A percentile compares a stretch with the other conserved stretches of the same genome.
phyloP scores from a whole-genome alignment of 2,113 vertebrate genomes.

The Cottus gobio region DNA sequence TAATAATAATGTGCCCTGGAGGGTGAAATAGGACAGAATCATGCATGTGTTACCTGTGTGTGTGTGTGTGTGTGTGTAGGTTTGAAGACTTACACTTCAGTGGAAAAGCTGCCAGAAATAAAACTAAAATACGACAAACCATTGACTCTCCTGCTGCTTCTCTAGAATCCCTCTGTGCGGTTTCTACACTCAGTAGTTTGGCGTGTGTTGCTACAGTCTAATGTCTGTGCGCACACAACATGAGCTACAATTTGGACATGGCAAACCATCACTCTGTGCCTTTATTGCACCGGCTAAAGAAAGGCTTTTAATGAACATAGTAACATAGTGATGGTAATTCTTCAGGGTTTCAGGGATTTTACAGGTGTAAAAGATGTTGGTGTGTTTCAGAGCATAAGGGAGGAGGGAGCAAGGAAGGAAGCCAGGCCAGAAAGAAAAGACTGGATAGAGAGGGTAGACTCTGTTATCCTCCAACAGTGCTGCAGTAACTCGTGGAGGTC shows the following conservation, averaged over 20 bases:
- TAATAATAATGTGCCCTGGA: constrained; percentile 11
- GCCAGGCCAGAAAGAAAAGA: neutral
- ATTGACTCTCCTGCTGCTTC: neutral
- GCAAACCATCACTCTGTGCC: neutral
- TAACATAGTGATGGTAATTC: neutral
- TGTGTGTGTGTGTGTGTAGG: constrained; percentile 3
- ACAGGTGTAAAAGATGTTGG: neutral
- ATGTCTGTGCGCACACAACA: neutral
- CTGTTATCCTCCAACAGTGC: constrained; percentile 6
- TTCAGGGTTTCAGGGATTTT: neutral
- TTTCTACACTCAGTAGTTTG: neutral
- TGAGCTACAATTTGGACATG: neutral
- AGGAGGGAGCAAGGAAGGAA: neutral
- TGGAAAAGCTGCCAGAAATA: constrained; percentile 3
- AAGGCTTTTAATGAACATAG: neutral
- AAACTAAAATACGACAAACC: neutral
- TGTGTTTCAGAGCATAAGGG: neutral
- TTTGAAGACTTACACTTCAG: neutral
- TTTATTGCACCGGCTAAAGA: neutral
- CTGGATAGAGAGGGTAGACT: neutral
- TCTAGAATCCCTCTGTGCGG: too few species aligned
- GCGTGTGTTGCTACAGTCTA: neutral
- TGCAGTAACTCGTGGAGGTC: constrained; percentile 61
- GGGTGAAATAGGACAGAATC: constrained; percentile 24
- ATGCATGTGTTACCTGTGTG: neutral